phyloP scores from a whole-genome alignment of 2,888 invertebrate species.

The Eumacrocentrus americanus region DNA sequence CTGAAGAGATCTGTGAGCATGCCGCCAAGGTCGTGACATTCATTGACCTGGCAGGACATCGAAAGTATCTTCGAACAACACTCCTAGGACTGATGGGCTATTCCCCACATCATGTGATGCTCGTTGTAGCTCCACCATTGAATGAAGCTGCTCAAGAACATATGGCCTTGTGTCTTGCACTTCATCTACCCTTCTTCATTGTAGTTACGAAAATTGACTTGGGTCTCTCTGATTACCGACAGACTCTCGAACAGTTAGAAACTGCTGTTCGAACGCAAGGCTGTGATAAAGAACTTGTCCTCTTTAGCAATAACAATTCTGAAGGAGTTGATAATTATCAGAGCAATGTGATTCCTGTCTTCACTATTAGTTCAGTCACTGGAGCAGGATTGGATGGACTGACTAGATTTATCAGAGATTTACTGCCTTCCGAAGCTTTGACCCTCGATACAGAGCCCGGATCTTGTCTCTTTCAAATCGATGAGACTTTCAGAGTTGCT shows the following conservation, averaged over 20 bases:
- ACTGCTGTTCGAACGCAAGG: slow-evolving; percentile 53
- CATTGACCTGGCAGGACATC: slow-evolving; percentile 94
- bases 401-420: slow-evolving; percentile 84
- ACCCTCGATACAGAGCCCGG: slow-evolving; percentile 56
- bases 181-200: slow-evolving; percentile 89
- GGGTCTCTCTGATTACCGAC: slow-evolving; percentile 61
- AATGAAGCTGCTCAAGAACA: slow-evolving; percentile 75
- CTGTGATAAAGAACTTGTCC: slow-evolving; percentile 50
- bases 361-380: slow-evolving; percentile 89
- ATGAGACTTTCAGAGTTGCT: slow-evolving; percentile 87
- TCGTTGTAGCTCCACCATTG: slow-evolving; percentile 65
- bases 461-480: slow-evolving; percentile 79
- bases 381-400: slow-evolving; percentile 84
- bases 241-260: slow-evolving; percentile 50
- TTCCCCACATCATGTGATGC: slow-evolving; percentile 89
- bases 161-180: slow-evolving; percentile 79
- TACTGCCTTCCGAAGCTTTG: slow-evolving; percentile 63
- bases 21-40: slow-evolving; percentile 94
- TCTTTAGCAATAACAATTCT: slow-evolving; percentile 45
- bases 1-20: slow-evolving; percentile 91
- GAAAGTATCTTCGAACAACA: slow-evolving; percentile 94
- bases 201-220: slow-evolving; percentile 94
- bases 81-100: slow-evolving; percentile 92
- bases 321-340: slow-evolving; percentile 31
- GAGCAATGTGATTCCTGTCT: slow-evolving; percentile 72